Evolutionary conservation across 1,140 invertebrate genomes (phyloP), one percentile per base, ranked within the genome.

Genomic region (Radopholus similis): DNA sequence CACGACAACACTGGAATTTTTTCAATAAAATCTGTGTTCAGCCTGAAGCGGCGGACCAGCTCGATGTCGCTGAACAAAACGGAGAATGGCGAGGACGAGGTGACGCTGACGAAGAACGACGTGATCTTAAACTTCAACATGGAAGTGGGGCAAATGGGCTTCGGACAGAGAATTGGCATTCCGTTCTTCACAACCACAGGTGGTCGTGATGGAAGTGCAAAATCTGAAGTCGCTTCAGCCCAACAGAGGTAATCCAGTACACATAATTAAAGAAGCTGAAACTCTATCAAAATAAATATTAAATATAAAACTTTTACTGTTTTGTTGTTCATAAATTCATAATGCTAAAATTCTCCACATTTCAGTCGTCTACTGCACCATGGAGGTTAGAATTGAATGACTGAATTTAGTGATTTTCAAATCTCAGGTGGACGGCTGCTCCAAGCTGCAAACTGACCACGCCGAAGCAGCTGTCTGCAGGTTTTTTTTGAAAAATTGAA

Each of bases 311-410:
- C n/a, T n/a, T n/a, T n/a, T n/a, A n/a, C n/a, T n/a, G n/a, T n/a
- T n/a, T n/a, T n/a, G n/a, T n/a, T n/a, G n/a, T n/a, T n/a, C n/a
- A n/a, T n/a, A n/a, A n/a, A n/a, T n/a, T n/a, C n/a, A n/a, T n/a
- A n/a, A n/a, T n/a, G n/a, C n/a, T n/a, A n/a, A n/a, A n/a, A n/a
- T n/a, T n/a, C n/a, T n/a, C n/a, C n/a, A n/a, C n/a, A n/a, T n/a
- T n/a, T n/a, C n/a, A n/a, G 96, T 98, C 78, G 94, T 99, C 34
- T 99, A 98, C 86, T 98, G 96, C 84, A 98, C 95, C 26, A 98
- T 99, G 96, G 95, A 99, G 86, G 93, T 97, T 1, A n/a, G n/a
- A n/a, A n/a, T n/a, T n/a, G n/a, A n/a, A n/a, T n/a, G n/a, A n/a
- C n/a, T n/a, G n/a, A n/a, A n/a, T n/a, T n/a, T n/a, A n/a, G n/a